phyloP scores from a whole-genome alignment of 2,888 invertebrate species.

The Hetaerina titia region DNA sequence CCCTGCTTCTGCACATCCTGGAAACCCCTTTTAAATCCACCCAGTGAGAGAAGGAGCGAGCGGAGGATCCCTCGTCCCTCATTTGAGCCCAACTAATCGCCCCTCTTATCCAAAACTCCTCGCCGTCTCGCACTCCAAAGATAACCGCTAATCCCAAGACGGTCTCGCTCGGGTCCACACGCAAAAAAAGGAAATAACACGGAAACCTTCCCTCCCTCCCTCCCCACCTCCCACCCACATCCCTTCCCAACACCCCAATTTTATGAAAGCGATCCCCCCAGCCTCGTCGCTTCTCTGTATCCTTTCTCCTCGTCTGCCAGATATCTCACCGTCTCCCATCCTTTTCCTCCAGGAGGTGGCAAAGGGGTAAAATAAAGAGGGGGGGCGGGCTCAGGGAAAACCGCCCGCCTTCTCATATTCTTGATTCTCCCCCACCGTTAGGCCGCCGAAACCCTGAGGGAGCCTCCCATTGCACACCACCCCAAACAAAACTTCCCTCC shows the following conservation, averaged over 20 bases:
- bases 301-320: too few species aligned
- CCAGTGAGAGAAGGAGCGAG: too few species aligned
- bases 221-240: not conserved
- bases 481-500: not conserved
- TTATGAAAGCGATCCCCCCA: not conserved
- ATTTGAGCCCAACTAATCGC: not conserved
- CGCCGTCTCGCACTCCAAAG: not conserved
- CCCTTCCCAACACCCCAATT: not conserved
- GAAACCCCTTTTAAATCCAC: too few species aligned
- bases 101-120: not conserved
- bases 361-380: not conserved
- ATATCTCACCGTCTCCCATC: not conserved
- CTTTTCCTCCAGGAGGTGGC: not conserved
- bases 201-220: not conserved
- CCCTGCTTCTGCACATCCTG: too few species aligned
- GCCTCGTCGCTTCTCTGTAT: too few species aligned
- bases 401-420: not conserved
- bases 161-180: not conserved
- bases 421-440: too few species aligned
- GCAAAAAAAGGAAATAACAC: too few species aligned
- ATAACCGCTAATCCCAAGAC: constrained; percentile 50
- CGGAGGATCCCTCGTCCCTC: too few species aligned
- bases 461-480: not conserved
- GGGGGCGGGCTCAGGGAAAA: not conserved
- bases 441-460: too few species aligned